Base-by-base conservation (phyloP, 2,113 vertebrate genomes). In the Corvus cornix region DNA sequence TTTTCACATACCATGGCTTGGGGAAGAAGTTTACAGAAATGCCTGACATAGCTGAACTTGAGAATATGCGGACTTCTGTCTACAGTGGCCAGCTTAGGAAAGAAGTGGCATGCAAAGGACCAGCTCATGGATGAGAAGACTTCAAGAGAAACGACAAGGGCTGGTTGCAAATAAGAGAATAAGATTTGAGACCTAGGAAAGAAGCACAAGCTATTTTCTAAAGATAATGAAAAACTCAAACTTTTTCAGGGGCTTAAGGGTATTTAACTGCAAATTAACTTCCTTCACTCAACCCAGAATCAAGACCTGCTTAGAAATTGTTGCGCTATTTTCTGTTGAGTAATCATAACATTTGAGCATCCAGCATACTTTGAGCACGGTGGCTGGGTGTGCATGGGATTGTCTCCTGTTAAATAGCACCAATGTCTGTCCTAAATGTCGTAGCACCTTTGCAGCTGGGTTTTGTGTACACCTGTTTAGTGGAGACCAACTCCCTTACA, bases 221-320 rank as follows among this genome's bases (percentile, higher is more conserved):
- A 84, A 51, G 84, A 90, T 90, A 92, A 94, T 84, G 73, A 93
- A 93, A 97, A 77, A 46, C 52, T 49, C 35, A 75, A 90, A 90
- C 20, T 87, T 58, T 89, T 97, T 85, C 55, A 96, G 80, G 87
- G n/a, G 31, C 64, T 95, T 93, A 88, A 88, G 85, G 27, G 68
- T 55, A 82, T 93, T 96, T 97, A 93, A 94, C 94, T 52, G 59
- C 85, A 94, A 97, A 97, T 91, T 39, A 67, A 51, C 39, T 84
- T 94, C 28, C 92, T 94, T 93, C 72, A 91, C 64, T 39, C 55
- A 88, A 75, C 48, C 53, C 59, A 77, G 73, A 59, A 62, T 49
- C 69, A 78, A 95, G 72, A 89, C 51, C 52, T 53, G 14, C n/a
- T 82, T 68, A 91, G 84, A 84, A 95, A 88, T 5, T 10, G 39